Evolutionary conservation across 2,888 invertebrate species (phyloP).

Genomic region (Nymphalis urticae): DNA sequence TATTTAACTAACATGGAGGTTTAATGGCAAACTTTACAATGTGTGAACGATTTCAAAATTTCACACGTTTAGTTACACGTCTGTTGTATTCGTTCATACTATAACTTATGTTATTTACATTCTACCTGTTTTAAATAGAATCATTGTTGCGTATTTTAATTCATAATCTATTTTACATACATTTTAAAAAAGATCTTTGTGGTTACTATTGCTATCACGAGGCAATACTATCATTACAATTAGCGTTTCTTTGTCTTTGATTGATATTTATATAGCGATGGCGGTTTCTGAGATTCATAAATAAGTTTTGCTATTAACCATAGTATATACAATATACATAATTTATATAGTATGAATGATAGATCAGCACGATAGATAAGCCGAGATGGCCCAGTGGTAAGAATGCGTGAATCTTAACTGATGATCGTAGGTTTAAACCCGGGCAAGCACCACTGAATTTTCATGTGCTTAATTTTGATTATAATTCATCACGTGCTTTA

Average conservation of each 20-base stretch:
- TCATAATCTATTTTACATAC: too few species aligned
- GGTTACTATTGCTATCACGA: too few species aligned
- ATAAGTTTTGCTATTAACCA: background rate
- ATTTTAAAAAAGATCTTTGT: too few species aligned
- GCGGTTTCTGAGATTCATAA: background rate
- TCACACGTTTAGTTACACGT: constrained; percentile 12
- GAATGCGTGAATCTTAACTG: too few species aligned
- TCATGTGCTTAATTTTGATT: too few species aligned
- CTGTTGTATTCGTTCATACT: background rate
- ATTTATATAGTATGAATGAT: background rate
- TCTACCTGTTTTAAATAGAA: background rate
- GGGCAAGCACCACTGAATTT: too few species aligned
- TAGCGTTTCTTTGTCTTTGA: background rate
- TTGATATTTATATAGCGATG: background rate
- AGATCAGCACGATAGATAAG: too few species aligned
- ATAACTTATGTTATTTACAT: background rate
- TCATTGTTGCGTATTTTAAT: background rate
- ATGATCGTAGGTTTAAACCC: too few species aligned
- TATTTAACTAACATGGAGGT: constrained; percentile 4
- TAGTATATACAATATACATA: background rate
- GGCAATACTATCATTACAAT: too few species aligned
- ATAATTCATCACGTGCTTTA: too few species aligned
- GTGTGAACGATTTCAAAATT: constrained; percentile 25
- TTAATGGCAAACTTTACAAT: constrained; percentile 2
- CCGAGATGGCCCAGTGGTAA: too few species aligned